Conservation (phyloP, 2,888 invertebrate species). For the Tenthredo mesomela region DNA sequence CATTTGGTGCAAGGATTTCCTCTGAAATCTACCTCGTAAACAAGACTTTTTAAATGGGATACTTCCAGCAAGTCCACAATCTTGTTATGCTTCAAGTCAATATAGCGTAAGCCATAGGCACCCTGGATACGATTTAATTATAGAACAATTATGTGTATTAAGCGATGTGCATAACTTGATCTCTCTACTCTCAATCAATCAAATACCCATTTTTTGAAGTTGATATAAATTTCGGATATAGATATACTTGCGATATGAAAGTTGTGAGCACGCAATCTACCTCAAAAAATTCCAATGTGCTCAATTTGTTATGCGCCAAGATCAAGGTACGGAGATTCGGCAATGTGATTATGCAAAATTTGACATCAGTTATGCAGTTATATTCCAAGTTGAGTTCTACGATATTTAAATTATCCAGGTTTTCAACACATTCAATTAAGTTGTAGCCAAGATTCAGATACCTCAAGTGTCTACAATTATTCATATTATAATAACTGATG, state of each 20-base stretch:
- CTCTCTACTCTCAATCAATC: neutral
- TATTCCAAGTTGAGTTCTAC: conserved; percentile 81
- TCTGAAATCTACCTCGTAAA: conserved; percentile 72
- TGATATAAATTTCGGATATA: conserved; percentile 9
- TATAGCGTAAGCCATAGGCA: conserved; percentile 69
- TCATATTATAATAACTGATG: neutral
- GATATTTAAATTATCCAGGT: conserved; percentile 80
- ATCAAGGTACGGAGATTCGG: conserved; percentile 80
- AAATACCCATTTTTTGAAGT: neutral
- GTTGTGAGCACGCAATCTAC: conserved; percentile 57
- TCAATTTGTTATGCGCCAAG: conserved; percentile 80
- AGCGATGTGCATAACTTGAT: neutral
- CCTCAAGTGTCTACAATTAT: conserved; percentile 79
- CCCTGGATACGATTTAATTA: conserved; percentile 58
- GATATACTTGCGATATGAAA: neutral
- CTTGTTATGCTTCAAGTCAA: conserved; percentile 73
- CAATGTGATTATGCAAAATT: conserved; percentile 79
- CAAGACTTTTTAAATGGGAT: conserved; percentile 69
- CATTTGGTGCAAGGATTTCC: conserved; percentile 73
- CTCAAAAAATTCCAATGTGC: conserved; percentile 80
- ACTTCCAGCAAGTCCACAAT: conserved; percentile 75
- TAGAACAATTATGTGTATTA: neutral
- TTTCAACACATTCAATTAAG: conserved; percentile 80
- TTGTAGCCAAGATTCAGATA: conserved; percentile 83
- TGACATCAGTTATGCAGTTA: conserved; percentile 79